phyloP scores from a whole-genome alignment of 2,888 invertebrate genomes.

The Pyrrhosoma nymphula region DNA sequence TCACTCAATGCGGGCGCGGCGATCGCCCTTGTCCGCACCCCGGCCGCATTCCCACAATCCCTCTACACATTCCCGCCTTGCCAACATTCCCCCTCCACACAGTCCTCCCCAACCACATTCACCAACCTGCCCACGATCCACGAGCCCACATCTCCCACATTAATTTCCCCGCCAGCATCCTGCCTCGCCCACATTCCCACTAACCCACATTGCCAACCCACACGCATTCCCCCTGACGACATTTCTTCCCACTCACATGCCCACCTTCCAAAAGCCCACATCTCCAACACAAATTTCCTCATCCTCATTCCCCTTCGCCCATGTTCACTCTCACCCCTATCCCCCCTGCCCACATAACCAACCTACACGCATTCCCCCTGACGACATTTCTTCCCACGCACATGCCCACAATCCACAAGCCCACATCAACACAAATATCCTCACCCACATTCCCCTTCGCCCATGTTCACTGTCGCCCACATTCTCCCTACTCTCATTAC shows the following conservation, averaged over 20 bases:
- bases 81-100: too few species aligned
- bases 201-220: neutral
- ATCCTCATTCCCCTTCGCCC: neutral
- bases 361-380: neutral
- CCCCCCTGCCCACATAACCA: neutral
- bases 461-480: neutral
- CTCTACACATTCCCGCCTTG: too few species aligned
- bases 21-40: too few species aligned
- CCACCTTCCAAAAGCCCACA: neutral
- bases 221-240: neutral
- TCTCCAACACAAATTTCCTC: neutral
- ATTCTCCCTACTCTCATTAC: neutral
- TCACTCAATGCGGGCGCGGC: too few species aligned
- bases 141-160: too few species aligned
- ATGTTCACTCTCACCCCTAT: neutral
- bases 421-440: neutral
- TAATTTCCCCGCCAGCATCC: too few species aligned
- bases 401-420: neutral
- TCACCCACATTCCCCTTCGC: neutral
- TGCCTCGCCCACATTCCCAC: neutral
- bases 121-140: too few species aligned
- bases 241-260: neutral
- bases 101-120: too few species aligned
- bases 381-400: neutral
- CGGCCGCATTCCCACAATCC: too few species aligned